A percentile compares a stretch with the other conserved stretches of the same genome.
Evolutionary conservation across 2,797 vertebrate genomes (phyloP).

Genomic region (Alcedo quadribrachys): DNA sequence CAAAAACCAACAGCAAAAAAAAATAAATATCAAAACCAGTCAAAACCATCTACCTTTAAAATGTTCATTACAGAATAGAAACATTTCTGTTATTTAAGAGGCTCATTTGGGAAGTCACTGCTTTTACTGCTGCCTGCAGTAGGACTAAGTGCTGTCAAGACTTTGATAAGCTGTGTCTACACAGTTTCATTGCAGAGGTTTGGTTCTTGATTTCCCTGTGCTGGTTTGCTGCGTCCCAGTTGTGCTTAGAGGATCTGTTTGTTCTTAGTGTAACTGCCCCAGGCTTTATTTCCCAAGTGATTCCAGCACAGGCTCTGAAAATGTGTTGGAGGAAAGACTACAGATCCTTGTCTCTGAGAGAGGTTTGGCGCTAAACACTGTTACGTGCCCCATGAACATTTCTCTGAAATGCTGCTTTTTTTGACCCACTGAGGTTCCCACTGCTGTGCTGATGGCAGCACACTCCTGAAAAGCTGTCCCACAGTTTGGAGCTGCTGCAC

Average conservation of each 20-base stretch:
- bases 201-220: not conserved
- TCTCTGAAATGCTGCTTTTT: not conserved
- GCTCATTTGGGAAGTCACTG: not conserved
- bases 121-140: not conserved
- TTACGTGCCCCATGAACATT: fast-evolving
- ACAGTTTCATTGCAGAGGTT: not conserved
- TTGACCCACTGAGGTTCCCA: not conserved
- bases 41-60: not conserved
- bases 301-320: not conserved
- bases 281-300: not conserved
- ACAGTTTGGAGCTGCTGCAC: not conserved
- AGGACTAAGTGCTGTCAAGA: not conserved
- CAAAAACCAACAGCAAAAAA: too few species aligned
- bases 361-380: not conserved
- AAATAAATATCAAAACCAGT: too few species aligned
- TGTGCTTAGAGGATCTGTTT: slow-evolving; percentile 14
- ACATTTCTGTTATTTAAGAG: not conserved
- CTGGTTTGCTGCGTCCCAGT: not conserved
- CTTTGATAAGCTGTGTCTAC: slow-evolving; percentile 16
- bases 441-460: not conserved
- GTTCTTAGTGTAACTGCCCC: not conserved
- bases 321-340: not conserved
- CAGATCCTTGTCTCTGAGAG: not conserved
- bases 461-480: not conserved
- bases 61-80: not conserved